Evolutionary conservation across 2,797 vertebrate species (phyloP).

Genomic region (Loris lydekkerianus): DNA sequence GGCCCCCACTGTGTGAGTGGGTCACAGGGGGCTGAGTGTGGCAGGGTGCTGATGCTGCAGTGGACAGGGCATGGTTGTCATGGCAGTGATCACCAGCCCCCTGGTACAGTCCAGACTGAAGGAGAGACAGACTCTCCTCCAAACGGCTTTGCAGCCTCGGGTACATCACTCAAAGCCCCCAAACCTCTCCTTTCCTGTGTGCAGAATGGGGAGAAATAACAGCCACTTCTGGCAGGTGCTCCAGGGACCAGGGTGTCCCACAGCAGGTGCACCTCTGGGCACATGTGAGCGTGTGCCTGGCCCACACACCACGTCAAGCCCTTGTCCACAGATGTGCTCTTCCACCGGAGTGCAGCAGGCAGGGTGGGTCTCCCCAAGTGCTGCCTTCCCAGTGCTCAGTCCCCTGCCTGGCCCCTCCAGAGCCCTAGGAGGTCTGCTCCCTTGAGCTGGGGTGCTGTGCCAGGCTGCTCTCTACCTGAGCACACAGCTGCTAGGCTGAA

Average conservation of each 20-base stretch:
- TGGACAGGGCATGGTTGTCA: not conserved
- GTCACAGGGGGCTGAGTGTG: not conserved
- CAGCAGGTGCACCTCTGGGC: fast-evolving
- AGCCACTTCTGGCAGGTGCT: fast-evolving
- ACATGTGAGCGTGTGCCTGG: fast-evolving
- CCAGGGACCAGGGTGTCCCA: fast-evolving
- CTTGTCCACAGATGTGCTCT: not conserved
- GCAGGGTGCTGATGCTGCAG: fast-evolving
- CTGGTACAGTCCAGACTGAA: not conserved
- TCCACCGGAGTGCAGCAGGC: not conserved
- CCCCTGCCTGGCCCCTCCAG: fast-evolving
- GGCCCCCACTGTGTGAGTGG: not conserved
- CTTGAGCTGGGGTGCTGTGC: not conserved
- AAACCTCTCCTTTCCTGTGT: not conserved
- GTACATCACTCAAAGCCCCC: fast-evolving
- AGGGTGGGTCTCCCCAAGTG: not conserved
- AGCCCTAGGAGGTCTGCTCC: not conserved
- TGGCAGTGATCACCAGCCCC: not conserved
- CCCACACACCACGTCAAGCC: too few species aligned
- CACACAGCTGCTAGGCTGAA: not conserved
- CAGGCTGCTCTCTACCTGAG: not conserved
- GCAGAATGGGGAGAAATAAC: not conserved
- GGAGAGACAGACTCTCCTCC: not conserved
- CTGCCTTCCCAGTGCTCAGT: not conserved
- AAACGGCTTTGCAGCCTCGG: not conserved